These are phyloP conservation scores for Ectemnius cavifrons DNA, from an alignment of 2,888 invertebrate species.

Conservation along the genomic window DNA sequence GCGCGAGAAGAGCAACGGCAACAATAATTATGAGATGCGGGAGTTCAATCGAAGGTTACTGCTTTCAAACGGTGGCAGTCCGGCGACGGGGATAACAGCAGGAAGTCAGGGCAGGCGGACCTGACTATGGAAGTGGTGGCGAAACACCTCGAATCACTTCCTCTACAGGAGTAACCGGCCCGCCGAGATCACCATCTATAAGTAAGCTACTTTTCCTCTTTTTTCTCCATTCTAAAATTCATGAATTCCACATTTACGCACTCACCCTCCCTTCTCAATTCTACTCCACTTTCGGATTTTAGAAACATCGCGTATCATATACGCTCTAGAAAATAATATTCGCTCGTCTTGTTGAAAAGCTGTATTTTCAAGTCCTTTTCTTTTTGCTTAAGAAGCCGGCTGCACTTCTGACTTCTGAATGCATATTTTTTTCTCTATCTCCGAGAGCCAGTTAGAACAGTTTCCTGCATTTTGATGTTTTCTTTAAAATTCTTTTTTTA, in stretches of 20 bases:
- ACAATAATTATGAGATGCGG: slow-evolving; percentile 89
- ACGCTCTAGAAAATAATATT: no score
- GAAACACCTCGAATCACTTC: slow-evolving; percentile 72
- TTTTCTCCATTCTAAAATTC: neutral
- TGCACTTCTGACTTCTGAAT: no score
- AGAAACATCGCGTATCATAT: no score
- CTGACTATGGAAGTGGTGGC: slow-evolving; percentile 77
- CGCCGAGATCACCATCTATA: slow-evolving; percentile 69
- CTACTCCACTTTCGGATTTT: neutral
- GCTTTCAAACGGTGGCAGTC: slow-evolving; percentile 71
- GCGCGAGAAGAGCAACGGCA: slow-evolving; percentile 84
- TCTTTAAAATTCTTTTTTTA: no score
- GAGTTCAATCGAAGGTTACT: slow-evolving; percentile 81
- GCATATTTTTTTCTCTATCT: no score
- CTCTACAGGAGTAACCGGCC: slow-evolving; percentile 72
- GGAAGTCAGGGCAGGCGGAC: slow-evolving; percentile 76
- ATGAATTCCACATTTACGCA: neutral
- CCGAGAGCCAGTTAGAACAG: no score
- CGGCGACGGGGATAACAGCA: slow-evolving; percentile 79
- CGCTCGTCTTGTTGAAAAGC: no score
- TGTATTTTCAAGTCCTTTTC: no score
- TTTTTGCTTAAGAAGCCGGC: no score
- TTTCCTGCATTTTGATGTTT: no score
- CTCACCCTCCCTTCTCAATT: neutral
- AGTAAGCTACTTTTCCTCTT: slow-evolving; percentile 52